A percentile compares a stretch with the other conserved stretches of the same genome.
phyloP scores from a whole-genome alignment of 2,113 vertebrate species.

The Lasiurus cinereus region DNA sequence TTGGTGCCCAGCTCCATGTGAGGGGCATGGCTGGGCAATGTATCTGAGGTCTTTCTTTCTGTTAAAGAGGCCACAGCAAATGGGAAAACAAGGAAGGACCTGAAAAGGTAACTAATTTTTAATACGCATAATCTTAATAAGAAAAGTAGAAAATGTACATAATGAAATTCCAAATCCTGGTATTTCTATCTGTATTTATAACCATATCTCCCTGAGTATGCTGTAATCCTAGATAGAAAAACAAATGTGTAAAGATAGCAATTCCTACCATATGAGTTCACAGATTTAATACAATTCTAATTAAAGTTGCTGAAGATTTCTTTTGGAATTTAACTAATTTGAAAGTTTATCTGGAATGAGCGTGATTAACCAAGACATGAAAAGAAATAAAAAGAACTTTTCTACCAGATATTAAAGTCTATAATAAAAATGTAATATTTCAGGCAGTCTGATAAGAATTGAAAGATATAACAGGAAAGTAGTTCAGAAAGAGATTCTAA shows the following conservation, averaged over 20 bases:
- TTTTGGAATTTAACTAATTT: conserved; percentile 18
- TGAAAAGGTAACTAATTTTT: neutral
- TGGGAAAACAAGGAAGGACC: neutral
- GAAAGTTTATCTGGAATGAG: conserved; percentile 25
- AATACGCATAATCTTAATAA: neutral
- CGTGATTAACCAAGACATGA: neutral
- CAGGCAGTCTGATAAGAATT: neutral
- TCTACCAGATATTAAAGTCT: neutral
- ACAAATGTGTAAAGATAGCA: conserved; percentile 13
- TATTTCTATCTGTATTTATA: neutral
- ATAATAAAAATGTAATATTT: neutral
- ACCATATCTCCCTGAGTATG: neutral
- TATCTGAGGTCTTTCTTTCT: neutral
- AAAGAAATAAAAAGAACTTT: conserved; percentile 41
- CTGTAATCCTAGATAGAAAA: neutral
- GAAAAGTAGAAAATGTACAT: neutral
- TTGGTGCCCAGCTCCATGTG: neutral
- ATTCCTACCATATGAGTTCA: neutral
- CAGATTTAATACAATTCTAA: neutral
- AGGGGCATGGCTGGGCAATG: neutral
- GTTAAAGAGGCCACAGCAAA: neutral
- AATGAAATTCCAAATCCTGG: conserved; percentile 25
- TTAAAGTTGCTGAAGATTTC: conserved; percentile 34
- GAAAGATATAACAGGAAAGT: neutral
- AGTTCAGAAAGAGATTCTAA: conserved; percentile 14